A percentile compares a stretch with the other conserved stretches of the same genome.
Evolutionary conservation across 2,113 vertebrate species (phyloP).

Genomic region (Trochalopteron elliotii): DNA sequence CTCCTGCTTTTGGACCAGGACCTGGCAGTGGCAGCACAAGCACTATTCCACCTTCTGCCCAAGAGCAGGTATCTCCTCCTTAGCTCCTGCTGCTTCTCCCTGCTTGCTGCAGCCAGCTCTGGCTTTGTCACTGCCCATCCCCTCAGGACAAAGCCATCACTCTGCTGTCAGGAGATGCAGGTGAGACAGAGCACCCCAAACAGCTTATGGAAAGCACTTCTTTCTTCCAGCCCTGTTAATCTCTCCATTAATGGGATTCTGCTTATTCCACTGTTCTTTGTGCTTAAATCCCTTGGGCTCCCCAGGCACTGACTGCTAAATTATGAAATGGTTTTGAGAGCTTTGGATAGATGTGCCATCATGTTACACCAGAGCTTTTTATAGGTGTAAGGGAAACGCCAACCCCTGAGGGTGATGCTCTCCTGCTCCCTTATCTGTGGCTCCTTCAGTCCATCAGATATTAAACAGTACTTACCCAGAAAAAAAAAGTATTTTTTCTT

Average conservation of each 20-base stretch:
- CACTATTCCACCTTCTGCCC: fast-evolving
- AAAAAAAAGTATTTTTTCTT: background rate
- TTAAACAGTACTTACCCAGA: background rate
- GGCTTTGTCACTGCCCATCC: background rate
- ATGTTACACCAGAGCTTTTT: background rate
- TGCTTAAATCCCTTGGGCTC: background rate
- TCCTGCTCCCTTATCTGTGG: background rate
- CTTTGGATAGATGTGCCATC: background rate
- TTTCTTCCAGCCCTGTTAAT: background rate
- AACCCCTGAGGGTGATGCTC: background rate
- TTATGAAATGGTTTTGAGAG: background rate
- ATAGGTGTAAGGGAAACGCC: background rate
- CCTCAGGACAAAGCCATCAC: background rate
- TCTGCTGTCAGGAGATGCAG: background rate
- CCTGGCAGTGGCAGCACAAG: background rate
- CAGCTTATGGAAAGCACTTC: background rate
- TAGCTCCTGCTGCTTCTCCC: background rate
- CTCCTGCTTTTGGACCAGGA: background rate
- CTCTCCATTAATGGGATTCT: background rate
- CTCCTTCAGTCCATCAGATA: background rate
- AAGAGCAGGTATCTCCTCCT: fast-evolving
- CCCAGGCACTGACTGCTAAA: background rate
- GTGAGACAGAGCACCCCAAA: background rate
- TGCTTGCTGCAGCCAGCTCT: background rate
- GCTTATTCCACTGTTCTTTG: background rate